Percentiles rank a stretch among this genome's conserved stretches.
These are phyloP conservation scores for Elephas maximus DNA, from an alignment of 2,113 vertebrate species.

Conservation along the genomic window DNA sequence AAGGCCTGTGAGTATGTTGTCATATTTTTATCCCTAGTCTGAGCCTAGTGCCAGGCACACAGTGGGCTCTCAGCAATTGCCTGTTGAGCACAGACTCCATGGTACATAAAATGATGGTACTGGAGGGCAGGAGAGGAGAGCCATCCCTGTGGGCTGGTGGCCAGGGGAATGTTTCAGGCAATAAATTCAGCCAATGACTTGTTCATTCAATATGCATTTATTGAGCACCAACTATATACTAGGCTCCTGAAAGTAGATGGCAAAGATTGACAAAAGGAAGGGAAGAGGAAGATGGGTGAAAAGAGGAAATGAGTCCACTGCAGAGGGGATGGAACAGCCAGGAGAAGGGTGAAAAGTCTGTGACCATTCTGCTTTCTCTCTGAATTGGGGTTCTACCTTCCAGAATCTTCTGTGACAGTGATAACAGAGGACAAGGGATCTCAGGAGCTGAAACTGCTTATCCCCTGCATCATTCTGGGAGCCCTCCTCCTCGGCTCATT, in stretches of 20 bases:
- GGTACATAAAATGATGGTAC: neutral
- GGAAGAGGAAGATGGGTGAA: too few relatives aligned
- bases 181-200: neutral
- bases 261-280: neutral
- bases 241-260: neutral
- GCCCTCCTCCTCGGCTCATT: constrained; percentile 79
- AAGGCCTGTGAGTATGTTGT: neutral
- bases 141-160: neutral
- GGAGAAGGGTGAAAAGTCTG: too few relatives aligned
- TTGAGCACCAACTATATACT: neutral
- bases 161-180: neutral
- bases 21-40: neutral
- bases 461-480: constrained; percentile 80
- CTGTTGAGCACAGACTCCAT: neutral
- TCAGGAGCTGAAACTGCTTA: constrained; percentile 52
- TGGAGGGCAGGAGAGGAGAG: neutral
- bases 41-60: neutral
- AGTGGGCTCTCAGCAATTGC: neutral
- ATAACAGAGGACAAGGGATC: neutral
- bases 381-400: constrained; percentile 19
- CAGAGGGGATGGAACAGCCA: neutral
- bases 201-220: neutral
- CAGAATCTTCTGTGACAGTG: constrained; percentile 36
- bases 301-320: neutral
- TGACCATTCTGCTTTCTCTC: neutral